These are phyloP conservation scores for Calypte anna DNA, from an alignment of 2,113 vertebrate genomes.

Conservation along the genomic window DNA sequence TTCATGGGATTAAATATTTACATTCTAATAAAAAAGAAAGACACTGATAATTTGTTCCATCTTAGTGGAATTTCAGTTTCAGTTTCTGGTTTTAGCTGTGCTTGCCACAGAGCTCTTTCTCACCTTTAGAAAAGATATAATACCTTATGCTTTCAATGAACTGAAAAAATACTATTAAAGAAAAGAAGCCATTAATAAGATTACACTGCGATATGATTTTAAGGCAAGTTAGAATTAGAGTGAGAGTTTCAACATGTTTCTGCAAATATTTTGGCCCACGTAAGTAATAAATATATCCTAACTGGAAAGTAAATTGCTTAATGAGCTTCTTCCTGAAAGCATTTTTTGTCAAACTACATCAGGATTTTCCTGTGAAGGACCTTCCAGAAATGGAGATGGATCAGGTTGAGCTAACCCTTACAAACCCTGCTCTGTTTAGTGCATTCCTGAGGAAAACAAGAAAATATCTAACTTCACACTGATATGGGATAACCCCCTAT, in stretches of 20 bases:
- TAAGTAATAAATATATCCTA: constrained; percentile 50
- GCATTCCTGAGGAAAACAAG: background rate
- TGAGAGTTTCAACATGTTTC: background rate
- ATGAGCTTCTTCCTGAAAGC: constrained; percentile 46
- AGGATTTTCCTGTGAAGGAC: constrained; percentile 46
- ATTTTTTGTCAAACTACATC: constrained; percentile 36
- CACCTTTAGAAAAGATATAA: background rate
- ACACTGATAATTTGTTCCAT: background rate
- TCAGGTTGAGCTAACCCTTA: constrained; percentile 20
- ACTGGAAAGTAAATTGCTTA: constrained; percentile 35
- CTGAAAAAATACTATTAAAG: background rate
- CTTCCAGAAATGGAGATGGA: background rate
- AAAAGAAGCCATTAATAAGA: background rate
- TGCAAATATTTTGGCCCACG: constrained; percentile 50
- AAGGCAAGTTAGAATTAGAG: background rate
- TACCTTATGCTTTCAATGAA: background rate
- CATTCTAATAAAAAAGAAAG: background rate
- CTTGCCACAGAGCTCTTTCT: background rate
- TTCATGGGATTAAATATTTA: background rate
- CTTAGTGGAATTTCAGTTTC: background rate
- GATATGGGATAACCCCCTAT: background rate
- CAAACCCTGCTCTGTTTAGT: background rate
- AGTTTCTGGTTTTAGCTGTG: background rate
- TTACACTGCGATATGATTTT: background rate
- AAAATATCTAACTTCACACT: background rate